phyloP scores from a whole-genome alignment of 2,797 vertebrate genomes.

The Dryobates pubescens region DNA sequence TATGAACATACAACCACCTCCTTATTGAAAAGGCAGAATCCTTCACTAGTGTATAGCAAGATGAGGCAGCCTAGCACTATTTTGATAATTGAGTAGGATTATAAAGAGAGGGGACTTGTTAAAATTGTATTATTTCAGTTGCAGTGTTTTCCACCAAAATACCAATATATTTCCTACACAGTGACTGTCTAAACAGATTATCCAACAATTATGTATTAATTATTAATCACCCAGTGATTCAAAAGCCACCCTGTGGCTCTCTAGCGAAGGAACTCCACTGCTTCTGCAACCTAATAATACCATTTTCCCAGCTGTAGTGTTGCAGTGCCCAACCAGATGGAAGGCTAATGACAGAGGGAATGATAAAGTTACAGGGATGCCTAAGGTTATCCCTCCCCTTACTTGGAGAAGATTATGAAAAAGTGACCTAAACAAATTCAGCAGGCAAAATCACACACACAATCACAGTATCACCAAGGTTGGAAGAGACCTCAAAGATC shows the following conservation, averaged over 20 bases:
- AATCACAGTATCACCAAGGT: too few species aligned
- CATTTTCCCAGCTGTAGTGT: neutral
- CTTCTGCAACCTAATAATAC: slow-evolving; percentile 40
- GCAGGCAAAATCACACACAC: neutral
- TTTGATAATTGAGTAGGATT: neutral
- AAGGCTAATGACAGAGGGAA: neutral
- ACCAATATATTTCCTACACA: neutral
- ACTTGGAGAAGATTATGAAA: neutral
- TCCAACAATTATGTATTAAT: slow-evolving; percentile 32
- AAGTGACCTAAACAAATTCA: neutral
- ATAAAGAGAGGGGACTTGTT: neutral
- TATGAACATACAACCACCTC: neutral
- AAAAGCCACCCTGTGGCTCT: slow-evolving; percentile 7
- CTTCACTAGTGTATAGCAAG: neutral
- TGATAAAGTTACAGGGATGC: neutral
- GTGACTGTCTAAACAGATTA: slow-evolving; percentile 25
- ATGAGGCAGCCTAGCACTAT: neutral
- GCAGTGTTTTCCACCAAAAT: neutral
- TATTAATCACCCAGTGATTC: slow-evolving; percentile 45
- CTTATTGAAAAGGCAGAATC: neutral
- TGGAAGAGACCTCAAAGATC: too few species aligned
- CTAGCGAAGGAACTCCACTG: neutral
- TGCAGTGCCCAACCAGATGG: neutral
- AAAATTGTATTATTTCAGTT: slow-evolving; percentile 17
- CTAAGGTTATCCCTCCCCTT: neutral